These are phyloP conservation scores for Parthenolecanium corni DNA, from an alignment of 2,888 invertebrate species.

Conservation along the genomic window DNA sequence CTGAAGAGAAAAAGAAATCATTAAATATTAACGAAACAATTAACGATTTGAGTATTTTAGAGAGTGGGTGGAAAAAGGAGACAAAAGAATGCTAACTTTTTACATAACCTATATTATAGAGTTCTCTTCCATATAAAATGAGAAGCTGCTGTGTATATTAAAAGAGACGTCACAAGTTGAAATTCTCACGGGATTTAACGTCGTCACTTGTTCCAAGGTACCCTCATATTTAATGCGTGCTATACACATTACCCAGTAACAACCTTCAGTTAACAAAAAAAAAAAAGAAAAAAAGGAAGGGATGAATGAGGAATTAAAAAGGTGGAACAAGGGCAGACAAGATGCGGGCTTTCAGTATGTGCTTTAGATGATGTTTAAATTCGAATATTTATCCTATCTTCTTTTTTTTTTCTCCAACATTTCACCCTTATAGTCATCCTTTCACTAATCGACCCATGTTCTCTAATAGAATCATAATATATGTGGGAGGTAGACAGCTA, in stretches of 20 bases:
- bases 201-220: slow-evolving; percentile 12
- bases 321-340: not conserved
- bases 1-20: too few relatives aligned
- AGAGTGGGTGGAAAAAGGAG: too few relatives aligned
- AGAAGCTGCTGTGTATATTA: not conserved
- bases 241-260: not conserved
- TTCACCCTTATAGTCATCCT: too few relatives aligned
- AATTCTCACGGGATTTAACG: slow-evolving; percentile 22
- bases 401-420: too few relatives aligned
- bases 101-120: not conserved
- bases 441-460: too few relatives aligned
- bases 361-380: not conserved
- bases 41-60: too few relatives aligned
- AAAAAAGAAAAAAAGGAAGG: not conserved
- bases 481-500: too few relatives aligned
- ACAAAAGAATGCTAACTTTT: not conserved
- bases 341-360: not conserved
- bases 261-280: not conserved
- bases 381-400: not conserved
- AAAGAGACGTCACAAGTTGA: slow-evolving; percentile 16
- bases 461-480: too few relatives aligned
- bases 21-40: too few relatives aligned
- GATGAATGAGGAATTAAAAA: not conserved
- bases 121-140: not conserved
- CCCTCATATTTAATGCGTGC: not conserved